Conservation (phyloP, 2,113 vertebrate species). For the Procapra przewalskii region DNA sequence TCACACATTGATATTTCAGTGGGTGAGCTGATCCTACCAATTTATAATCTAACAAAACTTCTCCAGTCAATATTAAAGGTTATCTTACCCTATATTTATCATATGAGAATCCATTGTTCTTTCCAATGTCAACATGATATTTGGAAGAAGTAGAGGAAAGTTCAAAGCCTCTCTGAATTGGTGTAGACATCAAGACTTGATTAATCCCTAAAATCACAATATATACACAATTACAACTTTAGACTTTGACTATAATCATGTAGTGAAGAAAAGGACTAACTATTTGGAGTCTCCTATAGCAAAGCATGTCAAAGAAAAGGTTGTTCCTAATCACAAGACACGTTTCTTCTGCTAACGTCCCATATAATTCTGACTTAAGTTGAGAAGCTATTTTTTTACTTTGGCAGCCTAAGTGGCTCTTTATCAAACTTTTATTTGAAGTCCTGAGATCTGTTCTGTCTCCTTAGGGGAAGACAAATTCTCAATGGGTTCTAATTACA, state of each 20-base stretch:
- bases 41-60: not conserved
- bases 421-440: not conserved
- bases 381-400: not conserved
- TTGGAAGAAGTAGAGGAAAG: constrained; percentile 47
- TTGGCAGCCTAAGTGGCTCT: not conserved
- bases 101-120: not conserved
- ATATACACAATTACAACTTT: not conserved
- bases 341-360: not conserved
- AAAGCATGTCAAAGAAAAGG: not conserved
- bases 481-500: not conserved
- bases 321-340: not conserved
- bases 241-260: not conserved
- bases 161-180: not conserved
- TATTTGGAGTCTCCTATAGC: not conserved
- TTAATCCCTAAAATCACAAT: not conserved
- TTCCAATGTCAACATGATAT: not conserved
- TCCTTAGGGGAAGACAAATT: not conserved
- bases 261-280: not conserved
- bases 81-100: not conserved
- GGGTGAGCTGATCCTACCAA: not conserved
- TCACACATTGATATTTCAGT: not conserved
- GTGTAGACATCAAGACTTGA: not conserved
- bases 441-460: not conserved
- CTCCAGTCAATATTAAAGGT: not conserved
- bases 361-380: not conserved